These are phyloP conservation scores for Drosophila sucinea DNA, from an alignment of 1,140 invertebrate species.

Conservation along the genomic window DNA sequence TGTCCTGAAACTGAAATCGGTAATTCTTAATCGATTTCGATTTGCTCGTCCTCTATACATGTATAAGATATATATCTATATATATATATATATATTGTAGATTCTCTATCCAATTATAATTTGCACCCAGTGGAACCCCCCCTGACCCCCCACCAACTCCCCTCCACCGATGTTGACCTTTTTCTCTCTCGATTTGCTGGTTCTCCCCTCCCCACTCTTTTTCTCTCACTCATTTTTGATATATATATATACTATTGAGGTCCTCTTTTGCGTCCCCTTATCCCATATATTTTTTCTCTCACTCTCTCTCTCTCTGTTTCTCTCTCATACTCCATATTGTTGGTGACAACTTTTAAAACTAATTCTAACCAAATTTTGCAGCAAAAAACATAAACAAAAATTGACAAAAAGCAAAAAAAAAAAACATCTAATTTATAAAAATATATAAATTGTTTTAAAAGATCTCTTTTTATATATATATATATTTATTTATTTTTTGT, in stretches of 20 bases:
- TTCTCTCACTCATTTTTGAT: slow-evolving; percentile 17
- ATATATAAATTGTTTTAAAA: slow-evolving; percentile 51
- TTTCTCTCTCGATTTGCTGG: slow-evolving; percentile 11
- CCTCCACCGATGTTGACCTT: slow-evolving; percentile 1
- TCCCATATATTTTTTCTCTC: not conserved
- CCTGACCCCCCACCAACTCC: not conserved
- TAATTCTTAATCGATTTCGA: not conserved
- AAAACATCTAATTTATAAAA: slow-evolving; percentile 44
- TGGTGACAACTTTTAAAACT: not conserved
- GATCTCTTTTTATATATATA: slow-evolving; percentile 50
- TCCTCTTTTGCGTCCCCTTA: not conserved
- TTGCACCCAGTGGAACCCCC: slow-evolving; percentile 31
- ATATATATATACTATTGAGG: slow-evolving; percentile 6
- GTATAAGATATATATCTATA: not conserved
- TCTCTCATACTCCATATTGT: slow-evolving; percentile 13
- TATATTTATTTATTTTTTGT: slow-evolving; percentile 61
- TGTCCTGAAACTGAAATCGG: not conserved
- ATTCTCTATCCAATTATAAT: slow-evolving; percentile 32
- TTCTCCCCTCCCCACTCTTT: slow-evolving; percentile 7
- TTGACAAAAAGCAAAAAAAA: not conserved
- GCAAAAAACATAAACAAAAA: not conserved
- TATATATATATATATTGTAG: not conserved
- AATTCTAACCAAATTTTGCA: slow-evolving; percentile 4
- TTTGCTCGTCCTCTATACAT: slow-evolving; percentile 1
- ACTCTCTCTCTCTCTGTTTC: not conserved